phyloP scores from a whole-genome alignment of 2,797 vertebrate species.

The Acanthis flammea region DNA sequence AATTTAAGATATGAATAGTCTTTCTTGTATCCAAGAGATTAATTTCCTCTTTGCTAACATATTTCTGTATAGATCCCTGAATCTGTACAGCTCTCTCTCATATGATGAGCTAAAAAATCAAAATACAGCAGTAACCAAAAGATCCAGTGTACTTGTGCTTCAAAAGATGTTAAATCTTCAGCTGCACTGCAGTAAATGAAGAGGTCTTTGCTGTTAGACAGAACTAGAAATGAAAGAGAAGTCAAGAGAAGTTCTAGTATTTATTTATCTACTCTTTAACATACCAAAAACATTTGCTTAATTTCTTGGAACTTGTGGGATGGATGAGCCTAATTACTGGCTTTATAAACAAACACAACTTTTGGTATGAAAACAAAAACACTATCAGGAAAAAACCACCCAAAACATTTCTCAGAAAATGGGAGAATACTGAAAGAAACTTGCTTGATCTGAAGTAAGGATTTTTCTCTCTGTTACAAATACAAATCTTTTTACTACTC shows the following conservation, averaged over 20 bases:
- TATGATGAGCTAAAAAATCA: not conserved
- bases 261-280: conserved; percentile 8
- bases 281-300: not conserved
- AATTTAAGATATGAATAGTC: not conserved
- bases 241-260: not conserved
- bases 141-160: not conserved
- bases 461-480: not conserved
- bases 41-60: not conserved
- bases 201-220: not conserved
- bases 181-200: not conserved
- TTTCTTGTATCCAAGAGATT: not conserved
- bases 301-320: not conserved
- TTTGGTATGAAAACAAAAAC: conserved; percentile 18
- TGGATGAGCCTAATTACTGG: not conserved
- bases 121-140: not conserved
- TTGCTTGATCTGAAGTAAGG: not conserved
- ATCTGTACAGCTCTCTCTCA: not conserved
- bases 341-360: not conserved
- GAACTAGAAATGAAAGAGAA: not conserved
- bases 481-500: not conserved
- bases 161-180: not conserved
- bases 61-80: not conserved
- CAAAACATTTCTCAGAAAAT: not conserved
- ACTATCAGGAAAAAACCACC: not conserved
- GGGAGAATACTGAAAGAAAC: not conserved